Evolutionary conservation across 2,113 vertebrate species (phyloP).

Genomic region (Bujurquina vittata): DNA sequence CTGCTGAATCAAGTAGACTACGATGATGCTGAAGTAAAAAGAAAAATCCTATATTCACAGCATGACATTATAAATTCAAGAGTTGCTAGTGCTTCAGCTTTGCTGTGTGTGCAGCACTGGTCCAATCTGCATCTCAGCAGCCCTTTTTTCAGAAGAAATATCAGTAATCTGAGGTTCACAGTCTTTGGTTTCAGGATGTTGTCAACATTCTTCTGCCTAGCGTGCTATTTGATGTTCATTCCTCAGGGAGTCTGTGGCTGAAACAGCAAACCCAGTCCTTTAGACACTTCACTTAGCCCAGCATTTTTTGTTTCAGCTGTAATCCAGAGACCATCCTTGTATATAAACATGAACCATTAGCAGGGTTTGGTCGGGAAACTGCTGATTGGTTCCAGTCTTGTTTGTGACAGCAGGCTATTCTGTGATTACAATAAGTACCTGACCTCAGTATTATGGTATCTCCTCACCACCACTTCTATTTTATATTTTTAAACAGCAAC

Average conservation of each 20-base stretch:
- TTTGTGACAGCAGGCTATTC: slow-evolving; percentile 12
- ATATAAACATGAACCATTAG: slow-evolving; percentile 56
- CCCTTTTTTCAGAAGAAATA: slow-evolving; percentile 49
- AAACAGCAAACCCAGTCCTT: slow-evolving; percentile 59
- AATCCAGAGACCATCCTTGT: slow-evolving; percentile 49
- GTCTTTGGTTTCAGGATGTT: slow-evolving; percentile 71
- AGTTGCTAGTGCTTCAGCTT: slow-evolving; percentile 53
- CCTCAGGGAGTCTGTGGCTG: slow-evolving; percentile 60
- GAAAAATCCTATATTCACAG: slow-evolving; percentile 41
- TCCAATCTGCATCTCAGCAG: slow-evolving; percentile 64
- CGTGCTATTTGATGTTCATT: slow-evolving; percentile 69
- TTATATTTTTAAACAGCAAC: background rate
- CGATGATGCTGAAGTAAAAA: slow-evolving; percentile 37
- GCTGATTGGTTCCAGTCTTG: slow-evolving; percentile 49
- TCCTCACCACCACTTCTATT: background rate
- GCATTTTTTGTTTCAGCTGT: slow-evolving; percentile 54
- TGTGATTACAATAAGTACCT: slow-evolving; percentile 26
- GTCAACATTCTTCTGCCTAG: slow-evolving; percentile 61
- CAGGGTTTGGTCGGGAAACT: slow-evolving; percentile 53
- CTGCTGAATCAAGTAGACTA: slow-evolving; percentile 45
- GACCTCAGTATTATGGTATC: slow-evolving; percentile 6
- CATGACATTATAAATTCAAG: slow-evolving; percentile 70
- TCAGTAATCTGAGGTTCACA: slow-evolving; percentile 64
- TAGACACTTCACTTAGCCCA: slow-evolving; percentile 63
- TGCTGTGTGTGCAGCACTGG: slow-evolving; percentile 65